Conservation (phyloP, 2,888 invertebrate species). For the Pardosa pseudoannulata region DNA sequence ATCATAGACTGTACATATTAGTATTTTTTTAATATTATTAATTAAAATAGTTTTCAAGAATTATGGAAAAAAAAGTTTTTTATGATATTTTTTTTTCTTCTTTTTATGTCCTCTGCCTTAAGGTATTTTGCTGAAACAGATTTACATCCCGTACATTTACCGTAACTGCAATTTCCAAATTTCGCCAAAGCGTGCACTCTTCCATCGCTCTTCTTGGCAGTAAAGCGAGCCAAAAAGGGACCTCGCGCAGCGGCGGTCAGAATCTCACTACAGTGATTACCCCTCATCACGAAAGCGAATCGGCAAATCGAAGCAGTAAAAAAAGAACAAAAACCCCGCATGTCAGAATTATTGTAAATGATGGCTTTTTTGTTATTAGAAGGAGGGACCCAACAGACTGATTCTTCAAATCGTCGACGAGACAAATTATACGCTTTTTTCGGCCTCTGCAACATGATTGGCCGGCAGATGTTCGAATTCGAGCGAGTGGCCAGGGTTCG, state of each 20-base stretch:
- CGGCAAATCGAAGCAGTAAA: constrained; percentile 17
- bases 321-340: constrained; percentile 33
- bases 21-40: too few species aligned
- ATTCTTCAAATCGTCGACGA: constrained; percentile 62
- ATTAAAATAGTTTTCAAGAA: too few species aligned
- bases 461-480: constrained; percentile 49
- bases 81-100: too few species aligned
- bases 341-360: constrained; percentile 60
- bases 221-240: too few species aligned
- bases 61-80: too few species aligned
- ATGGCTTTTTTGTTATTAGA: constrained; percentile 45
- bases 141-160: too few species aligned
- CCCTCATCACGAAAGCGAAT: not conserved
- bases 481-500: constrained; percentile 52
- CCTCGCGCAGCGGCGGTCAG: not conserved
- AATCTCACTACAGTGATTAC: not conserved
- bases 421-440: constrained; percentile 60
- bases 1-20: too few species aligned
- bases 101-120: not conserved
- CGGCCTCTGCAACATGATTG: constrained; percentile 36
- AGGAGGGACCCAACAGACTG: constrained; percentile 34
- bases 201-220: too few species aligned
- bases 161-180: too few species aligned
- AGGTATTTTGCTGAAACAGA: not conserved
- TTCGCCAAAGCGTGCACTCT: too few species aligned